phyloP scores from a whole-genome alignment of 2,888 invertebrate genomes.

The Agrypnus murinus region DNA sequence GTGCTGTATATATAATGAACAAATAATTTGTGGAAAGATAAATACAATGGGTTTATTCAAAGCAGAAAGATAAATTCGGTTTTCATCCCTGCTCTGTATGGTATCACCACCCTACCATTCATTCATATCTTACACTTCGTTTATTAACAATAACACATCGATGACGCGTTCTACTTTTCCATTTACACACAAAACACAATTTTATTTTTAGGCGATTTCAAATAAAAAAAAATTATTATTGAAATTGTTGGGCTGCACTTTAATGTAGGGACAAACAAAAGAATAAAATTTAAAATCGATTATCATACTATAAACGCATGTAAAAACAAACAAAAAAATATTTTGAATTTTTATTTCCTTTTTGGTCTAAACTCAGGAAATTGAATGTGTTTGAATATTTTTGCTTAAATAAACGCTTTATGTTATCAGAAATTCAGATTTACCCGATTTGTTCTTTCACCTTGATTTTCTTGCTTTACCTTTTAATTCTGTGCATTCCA shows the following conservation, averaged over 20 bases:
- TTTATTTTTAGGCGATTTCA: not conserved
- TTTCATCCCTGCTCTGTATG: constrained; percentile 25
- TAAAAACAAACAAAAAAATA: not conserved
- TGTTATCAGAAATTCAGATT: constrained; percentile 16
- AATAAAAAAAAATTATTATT: too few species aligned
- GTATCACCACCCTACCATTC: constrained; percentile 31
- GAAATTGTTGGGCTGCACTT: too few species aligned
- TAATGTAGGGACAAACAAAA: too few species aligned
- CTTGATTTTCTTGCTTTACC: not conserved
- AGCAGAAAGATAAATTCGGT: constrained; percentile 48
- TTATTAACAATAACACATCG: constrained; percentile 43
- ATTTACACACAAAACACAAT: not conserved
- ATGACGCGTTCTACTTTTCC: constrained; percentile 10
- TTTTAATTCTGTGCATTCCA: too few species aligned
- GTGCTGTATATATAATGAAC: constrained; percentile 35
- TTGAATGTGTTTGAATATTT: constrained; percentile 24
- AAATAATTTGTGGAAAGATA: constrained; percentile 46
- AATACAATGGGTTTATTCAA: constrained; percentile 47
- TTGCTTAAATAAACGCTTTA: constrained; percentile 18
- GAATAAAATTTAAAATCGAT: too few species aligned
- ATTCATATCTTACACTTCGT: constrained; percentile 47
- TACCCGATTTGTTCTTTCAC: not conserved
- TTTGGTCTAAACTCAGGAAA: not conserved
- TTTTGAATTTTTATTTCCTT: not conserved
- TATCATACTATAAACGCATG: not conserved